Evolutionary conservation across 1,140 invertebrate species (phyloP).

Genomic region (Halyomorpha halys): DNA sequence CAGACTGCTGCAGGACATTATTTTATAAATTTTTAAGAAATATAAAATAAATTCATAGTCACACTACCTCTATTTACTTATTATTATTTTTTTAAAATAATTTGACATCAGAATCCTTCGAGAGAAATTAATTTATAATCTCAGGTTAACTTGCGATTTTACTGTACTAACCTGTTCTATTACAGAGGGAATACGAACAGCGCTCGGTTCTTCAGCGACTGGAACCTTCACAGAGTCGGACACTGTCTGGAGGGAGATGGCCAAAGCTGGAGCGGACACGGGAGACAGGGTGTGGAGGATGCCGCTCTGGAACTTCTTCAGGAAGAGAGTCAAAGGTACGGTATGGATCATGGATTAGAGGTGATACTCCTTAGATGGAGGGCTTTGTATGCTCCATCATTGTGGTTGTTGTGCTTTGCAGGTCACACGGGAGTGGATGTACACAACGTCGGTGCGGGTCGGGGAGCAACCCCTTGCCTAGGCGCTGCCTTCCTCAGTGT

Average conservation of each 20-base stretch:
- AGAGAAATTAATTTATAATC: too few relatives aligned
- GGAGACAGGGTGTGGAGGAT: conserved; percentile 55
- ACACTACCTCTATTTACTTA: too few relatives aligned
- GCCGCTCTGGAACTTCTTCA: conserved; percentile 50
- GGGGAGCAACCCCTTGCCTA: conserved; percentile 66
- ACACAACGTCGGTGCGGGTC: conserved; percentile 58
- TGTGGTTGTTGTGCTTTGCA: conserved; percentile 29
- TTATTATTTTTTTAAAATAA: too few relatives aligned
- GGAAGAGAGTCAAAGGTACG: conserved; percentile 41
- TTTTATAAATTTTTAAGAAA: too few relatives aligned
- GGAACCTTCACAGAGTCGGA: conserved; percentile 46
- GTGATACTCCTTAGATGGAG: too few relatives aligned
- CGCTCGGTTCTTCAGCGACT: conserved; percentile 44
- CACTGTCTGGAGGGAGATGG: conserved; percentile 38
- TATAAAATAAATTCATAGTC: too few relatives aligned
- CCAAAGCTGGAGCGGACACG: conserved; percentile 41
- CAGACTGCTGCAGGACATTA: too few relatives aligned
- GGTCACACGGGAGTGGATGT: conserved; percentile 60
- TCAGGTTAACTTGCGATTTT: too few relatives aligned
- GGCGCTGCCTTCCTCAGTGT: conserved; percentile 73
- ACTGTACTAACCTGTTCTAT: too few relatives aligned
- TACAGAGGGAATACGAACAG: conserved; percentile 35
- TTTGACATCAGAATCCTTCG: too few relatives aligned
- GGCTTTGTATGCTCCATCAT: neutral
- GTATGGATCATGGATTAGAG: neutral